These are phyloP conservation scores for Pyrgilauda ruficollis DNA, from an alignment of 2,113 vertebrate genomes.

Conservation along the genomic window DNA sequence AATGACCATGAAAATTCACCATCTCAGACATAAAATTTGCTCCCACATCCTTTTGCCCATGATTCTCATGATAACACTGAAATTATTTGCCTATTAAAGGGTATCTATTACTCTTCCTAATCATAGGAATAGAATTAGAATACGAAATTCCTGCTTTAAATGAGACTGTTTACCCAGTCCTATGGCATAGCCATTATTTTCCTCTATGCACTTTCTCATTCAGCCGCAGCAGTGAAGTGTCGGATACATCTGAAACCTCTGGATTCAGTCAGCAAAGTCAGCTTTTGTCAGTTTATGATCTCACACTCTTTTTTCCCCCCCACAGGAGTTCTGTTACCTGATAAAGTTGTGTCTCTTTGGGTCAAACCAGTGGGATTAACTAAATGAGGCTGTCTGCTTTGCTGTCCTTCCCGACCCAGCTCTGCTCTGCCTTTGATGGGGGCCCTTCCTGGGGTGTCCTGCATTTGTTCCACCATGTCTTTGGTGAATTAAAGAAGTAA, in stretches of 20 bases:
- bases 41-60: not conserved
- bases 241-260: not conserved
- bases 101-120: not conserved
- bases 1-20: not conserved
- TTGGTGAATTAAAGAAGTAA: not conserved
- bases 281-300: not conserved
- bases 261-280: not conserved
- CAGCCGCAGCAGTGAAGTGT: not conserved
- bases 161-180: not conserved
- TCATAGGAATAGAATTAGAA: not conserved
- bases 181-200: not conserved
- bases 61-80: not conserved
- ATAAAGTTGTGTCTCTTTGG: not conserved
- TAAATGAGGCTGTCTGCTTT: not conserved
- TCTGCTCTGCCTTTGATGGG: not conserved
- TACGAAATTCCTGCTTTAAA: not conserved
- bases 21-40: not conserved
- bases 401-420: accelerated
- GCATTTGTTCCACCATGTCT: not conserved
- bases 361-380: not conserved
- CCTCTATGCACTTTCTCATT: accelerated
- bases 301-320: not conserved
- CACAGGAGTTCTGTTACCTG: not conserved
- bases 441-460: not conserved
- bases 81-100: not conserved